Evolutionary conservation across 2,888 invertebrate species (phyloP), one percentile per base, ranked within the genome.

Genomic region (Nomada fabriciana): DNA sequence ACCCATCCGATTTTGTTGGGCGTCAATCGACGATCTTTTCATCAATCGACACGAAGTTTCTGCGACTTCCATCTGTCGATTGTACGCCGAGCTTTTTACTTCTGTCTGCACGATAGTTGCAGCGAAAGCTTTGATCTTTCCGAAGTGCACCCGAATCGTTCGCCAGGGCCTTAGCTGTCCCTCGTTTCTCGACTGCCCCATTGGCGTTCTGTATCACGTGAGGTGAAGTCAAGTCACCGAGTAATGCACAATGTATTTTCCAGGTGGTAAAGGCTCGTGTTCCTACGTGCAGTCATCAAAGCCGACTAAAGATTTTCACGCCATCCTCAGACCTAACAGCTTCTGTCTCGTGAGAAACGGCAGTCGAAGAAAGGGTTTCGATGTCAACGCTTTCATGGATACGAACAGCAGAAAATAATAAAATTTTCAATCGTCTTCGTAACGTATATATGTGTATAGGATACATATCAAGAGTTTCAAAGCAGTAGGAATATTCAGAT

Each of bases 211-310:
- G 74, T 64, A 74, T 65, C 63, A 52, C 68, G 55, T 25, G 29
- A 29, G 52, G 53, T 25, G 65, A 43, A 71, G 36, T 25, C 25
- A 18, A 4, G 55, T 77, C 20, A 55, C 43, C 67, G 15, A 53
- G 36, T 86, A 85, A 85, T 86, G 85, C 81, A 86, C 86, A 80
- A 81, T 86, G 80, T 84, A 77, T 65, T 86, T 65, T 69, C 68
- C 69, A 59, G 52, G 36, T 64, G 53, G 83, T 76, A 77, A 75
- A 75, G 76, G 55, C 71, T 68, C 63, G 76, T 64, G 74, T 75
- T 81, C 43, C 72, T 20, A 57, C 65, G 67, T 42, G 65, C 59
- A 77, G 69, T 76, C 63, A 74, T 85, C 86, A 81, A 53, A 61
- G 57, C 70, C 65, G 60, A 52, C 29, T 65, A 53, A 43, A 57